A percentile compares a stretch with the other conserved stretches of the same genome.
These are phyloP conservation scores for Lophotis ruficrista DNA, from an alignment of 2,113 vertebrate genomes.

Conservation along the genomic window DNA sequence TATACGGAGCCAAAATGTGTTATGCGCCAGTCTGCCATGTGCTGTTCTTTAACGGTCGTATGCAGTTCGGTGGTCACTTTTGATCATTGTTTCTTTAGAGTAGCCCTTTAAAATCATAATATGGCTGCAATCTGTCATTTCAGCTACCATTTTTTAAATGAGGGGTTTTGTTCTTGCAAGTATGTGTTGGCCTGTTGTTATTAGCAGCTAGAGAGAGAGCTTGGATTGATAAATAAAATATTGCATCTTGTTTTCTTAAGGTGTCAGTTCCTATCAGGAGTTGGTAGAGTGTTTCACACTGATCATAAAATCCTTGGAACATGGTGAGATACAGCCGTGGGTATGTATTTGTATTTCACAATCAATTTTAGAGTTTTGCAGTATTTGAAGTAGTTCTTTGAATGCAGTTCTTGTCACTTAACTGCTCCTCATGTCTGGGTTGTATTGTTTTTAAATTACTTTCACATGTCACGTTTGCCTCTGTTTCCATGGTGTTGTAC, in stretches of 20 bases:
- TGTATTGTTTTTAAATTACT: not conserved
- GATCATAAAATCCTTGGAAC: slow-evolving; percentile 83
- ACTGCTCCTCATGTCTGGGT: not conserved
- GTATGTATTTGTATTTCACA: slow-evolving; percentile 71
- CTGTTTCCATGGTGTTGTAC: not conserved
- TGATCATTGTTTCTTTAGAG: not conserved
- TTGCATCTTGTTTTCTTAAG: slow-evolving; percentile 63
- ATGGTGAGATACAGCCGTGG: slow-evolving; percentile 90
- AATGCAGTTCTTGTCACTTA: not conserved
- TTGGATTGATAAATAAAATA: not conserved
- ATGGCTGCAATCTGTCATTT: not conserved
- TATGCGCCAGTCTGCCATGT: not conserved
- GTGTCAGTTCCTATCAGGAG: slow-evolving; percentile 89
- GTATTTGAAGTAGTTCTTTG: not conserved
- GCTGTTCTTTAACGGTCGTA: not conserved
- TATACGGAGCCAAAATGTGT: not conserved
- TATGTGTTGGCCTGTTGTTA: not conserved
- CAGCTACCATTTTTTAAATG: not conserved
- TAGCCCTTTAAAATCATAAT: not conserved
- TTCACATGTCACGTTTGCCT: not conserved
- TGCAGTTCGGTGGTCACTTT: not conserved
- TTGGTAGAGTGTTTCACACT: slow-evolving; percentile 84
- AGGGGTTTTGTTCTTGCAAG: not conserved
- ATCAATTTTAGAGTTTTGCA: not conserved
- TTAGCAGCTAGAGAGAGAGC: not conserved